Evolutionary conservation across 2,888 invertebrate species (phyloP).

Genomic region (Eutolmus rufibarbis): DNA sequence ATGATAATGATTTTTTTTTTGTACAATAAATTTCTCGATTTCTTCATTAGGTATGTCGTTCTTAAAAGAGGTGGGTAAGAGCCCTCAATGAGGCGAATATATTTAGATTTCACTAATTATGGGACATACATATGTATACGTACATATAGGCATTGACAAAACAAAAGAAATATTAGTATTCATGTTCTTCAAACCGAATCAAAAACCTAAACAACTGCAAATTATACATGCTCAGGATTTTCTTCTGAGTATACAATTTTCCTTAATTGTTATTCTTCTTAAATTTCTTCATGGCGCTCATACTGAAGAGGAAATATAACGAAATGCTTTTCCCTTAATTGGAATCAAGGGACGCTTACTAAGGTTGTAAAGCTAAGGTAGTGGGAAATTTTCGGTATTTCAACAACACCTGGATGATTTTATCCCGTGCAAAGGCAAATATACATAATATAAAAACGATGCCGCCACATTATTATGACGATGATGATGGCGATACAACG

Average conservation of each 20-base stretch:
- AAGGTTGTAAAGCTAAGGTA: not conserved
- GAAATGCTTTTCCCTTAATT: not conserved
- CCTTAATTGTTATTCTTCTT: not conserved
- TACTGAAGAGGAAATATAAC: not conserved
- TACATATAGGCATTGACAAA: no score
- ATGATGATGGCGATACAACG: not conserved
- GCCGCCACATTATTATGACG: not conserved
- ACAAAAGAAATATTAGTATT: no score
- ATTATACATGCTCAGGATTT: not conserved
- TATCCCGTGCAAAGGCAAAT: not conserved
- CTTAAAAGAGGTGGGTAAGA: not conserved
- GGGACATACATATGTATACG: no score
- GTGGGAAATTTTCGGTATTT: not conserved
- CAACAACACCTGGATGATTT: not conserved
- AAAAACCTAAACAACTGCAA: no score
- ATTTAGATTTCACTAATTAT: no score
- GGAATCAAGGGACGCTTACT: not conserved
- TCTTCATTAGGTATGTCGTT: not conserved
- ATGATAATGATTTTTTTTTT: not conserved
- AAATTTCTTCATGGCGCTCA: not conserved
- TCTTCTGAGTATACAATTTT: not conserved
- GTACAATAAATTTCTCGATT: not conserved
- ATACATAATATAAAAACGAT: not conserved
- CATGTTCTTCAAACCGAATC: no score
- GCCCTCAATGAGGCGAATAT: no score